Evolutionary conservation across 2,797 vertebrate genomes (phyloP).

Genomic region (Bradypodion pumilum): DNA sequence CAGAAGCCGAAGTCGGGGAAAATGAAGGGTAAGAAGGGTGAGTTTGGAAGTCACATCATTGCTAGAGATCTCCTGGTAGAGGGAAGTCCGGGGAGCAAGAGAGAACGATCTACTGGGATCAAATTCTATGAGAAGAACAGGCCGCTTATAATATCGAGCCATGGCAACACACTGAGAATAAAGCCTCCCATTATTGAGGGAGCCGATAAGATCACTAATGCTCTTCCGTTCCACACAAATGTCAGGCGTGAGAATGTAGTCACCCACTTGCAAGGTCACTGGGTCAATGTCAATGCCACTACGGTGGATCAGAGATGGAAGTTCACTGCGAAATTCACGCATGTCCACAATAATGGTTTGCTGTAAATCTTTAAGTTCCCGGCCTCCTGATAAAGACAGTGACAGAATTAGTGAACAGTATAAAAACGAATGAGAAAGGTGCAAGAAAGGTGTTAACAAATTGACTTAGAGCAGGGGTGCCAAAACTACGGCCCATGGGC

Average conservation of each 20-base stretch:
- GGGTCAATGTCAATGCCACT: conserved; percentile 95
- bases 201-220: conserved; percentile 92
- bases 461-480: not conserved
- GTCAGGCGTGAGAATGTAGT: conserved; percentile 94
- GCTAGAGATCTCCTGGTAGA: conserved; percentile 89
- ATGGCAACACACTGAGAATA: conserved; percentile 92
- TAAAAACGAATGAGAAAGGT: not conserved
- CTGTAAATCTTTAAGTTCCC: conserved; percentile 79
- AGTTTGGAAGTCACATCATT: conserved; percentile 90
- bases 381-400: conserved; percentile 80
- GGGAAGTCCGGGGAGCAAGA: conserved; percentile 81
- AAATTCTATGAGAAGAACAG: conserved; percentile 93
- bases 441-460: too few relatives aligned
- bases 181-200: conserved; percentile 90
- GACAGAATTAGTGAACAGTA: not conserved
- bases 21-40: conserved; percentile 92
- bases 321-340: conserved; percentile 96
- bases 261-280: conserved; percentile 92
- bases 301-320: conserved; percentile 91
- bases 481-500: too few relatives aligned
- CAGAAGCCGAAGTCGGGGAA: conserved; percentile 90
- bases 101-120: conserved; percentile 92
- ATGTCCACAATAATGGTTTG: conserved; percentile 91
- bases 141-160: conserved; percentile 91
- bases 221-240: conserved; percentile 96